Evolutionary conservation across 2,888 invertebrate species (phyloP), one percentile per base, ranked within the genome.

Genomic region (Crossocerus cetratus): DNA sequence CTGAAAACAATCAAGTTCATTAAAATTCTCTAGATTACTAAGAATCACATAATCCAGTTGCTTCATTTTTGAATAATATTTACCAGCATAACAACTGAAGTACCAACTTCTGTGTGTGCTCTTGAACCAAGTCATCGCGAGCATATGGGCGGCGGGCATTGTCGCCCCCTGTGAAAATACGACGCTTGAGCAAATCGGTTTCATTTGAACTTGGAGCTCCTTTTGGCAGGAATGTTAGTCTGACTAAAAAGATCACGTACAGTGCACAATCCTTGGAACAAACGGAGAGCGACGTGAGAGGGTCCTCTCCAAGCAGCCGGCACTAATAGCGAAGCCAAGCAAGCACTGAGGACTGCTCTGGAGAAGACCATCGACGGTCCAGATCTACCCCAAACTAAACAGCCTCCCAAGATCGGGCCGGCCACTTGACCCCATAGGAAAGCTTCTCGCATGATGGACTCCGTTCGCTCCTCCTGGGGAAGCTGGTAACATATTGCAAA

Each of bases 41-140:
- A 16, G 16, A 49, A 53, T 21, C 21, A 21, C n/a, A 42, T 14
- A 14, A 16, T 22, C n/a, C 2, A 14, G 22, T n/a, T 49, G 49
- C 11, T 32, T 32, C 3, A 32, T 32, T 32, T 32, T 32, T 32
- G n/a, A n/a, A n/a, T n/a, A 32, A 4, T 54, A 57, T 54, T 59
- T 82, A 92, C 92, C 92, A 79, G 93, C 91, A 81, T 93, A 93
- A 73, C 92, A 91, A 59, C 92, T 92, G 42, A 93, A 91, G 86
- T 92, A 93, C 79, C 91, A 92, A 82, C 92, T 92, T 70, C 92
- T 87, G 80, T 92, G 91, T 71, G 91, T 92, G 45, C 92, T 92
- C 84, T 92, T 92, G 77, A 92, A 92, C 93, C 93, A 93, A 32
- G 92, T 92, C 77, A 92, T 92, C 72, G 92, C 93, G 21, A 93